These are phyloP conservation scores for Porites rus DNA, from an alignment of 92 coral and sea anemone genomes.

Conservation along the genomic window DNA sequence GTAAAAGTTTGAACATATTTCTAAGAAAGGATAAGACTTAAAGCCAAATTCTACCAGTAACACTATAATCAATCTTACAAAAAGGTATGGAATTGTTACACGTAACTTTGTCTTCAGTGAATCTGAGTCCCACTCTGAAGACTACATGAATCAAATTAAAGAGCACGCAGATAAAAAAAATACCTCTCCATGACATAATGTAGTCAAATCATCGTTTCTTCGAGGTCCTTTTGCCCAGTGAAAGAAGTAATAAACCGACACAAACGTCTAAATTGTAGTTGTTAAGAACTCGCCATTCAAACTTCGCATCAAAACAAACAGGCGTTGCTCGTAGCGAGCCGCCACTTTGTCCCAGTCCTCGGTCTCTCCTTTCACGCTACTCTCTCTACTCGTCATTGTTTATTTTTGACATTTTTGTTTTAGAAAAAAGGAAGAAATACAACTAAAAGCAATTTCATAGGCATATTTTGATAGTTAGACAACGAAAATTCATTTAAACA, in stretches of 20 bases:
- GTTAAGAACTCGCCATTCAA: neutral
- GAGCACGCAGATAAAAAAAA: neutral
- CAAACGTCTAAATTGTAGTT: neutral
- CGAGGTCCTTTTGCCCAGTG: neutral
- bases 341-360: slow-evolving; percentile 31
- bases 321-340: slow-evolving; percentile 13
- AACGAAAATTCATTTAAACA: neutral
- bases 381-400: neutral
- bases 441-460: too few species aligned
- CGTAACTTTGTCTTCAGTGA: too few species aligned
- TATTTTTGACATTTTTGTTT: too few species aligned
- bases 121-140: too few species aligned
- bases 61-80: too few species aligned
- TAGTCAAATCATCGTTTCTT: slow-evolving; percentile 21
- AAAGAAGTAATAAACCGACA: neutral
- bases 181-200: slow-evolving; percentile 53
- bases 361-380: neutral
- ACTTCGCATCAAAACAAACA: slow-evolving; percentile 16
- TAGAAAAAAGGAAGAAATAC: too few species aligned
- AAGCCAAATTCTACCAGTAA: too few species aligned
- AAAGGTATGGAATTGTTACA: neutral
- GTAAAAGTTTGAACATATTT: too few species aligned
- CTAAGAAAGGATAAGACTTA: too few species aligned
- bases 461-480: too few species aligned
- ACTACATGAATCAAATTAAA: neutral